Evolutionary conservation across 2,888 invertebrate species (phyloP), one percentile per base, ranked within the genome.

Genomic region (Tachina fera): DNA sequence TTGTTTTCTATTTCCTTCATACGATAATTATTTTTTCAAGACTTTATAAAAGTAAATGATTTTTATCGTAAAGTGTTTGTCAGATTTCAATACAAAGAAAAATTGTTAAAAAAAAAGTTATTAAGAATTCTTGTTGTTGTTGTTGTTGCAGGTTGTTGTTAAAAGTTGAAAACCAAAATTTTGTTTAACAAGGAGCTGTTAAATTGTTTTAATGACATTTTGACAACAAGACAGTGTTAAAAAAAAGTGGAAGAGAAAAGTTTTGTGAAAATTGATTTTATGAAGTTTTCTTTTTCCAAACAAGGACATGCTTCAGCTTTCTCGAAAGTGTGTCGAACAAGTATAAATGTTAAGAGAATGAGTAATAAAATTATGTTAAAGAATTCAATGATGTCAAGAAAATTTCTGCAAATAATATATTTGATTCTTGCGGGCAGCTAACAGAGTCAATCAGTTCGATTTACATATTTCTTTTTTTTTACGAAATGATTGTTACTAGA

Each of bases 191-290:
- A 61, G 47, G 47, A 74, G 19, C 49, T 49, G 16, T 2, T 31
- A 49, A 71, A 61, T 74, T 51, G 68, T 61, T 74, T 72, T 47
- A 49, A 60, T 60, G n/a, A 16, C 14, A 19, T 70, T 71, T 71
- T 61, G 19, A 1, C 39, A 74, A n/a, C 19, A n/a, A 11, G 10
- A 74, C n/a, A 22, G 6, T 51, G 51, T 49, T 49, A 22, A n/a
- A 16, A 60, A n/a, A 70, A 41, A 14, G 31, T 43, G 16, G 9
- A 61, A 16, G 31, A 72, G 31, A 31, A 31, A 31, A 31, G 31
- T 31, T 31, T 31, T 31, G 6, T 31, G 31, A 31, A 61, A 74
- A 74, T 60, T 45, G 47, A 45, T 39, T 39, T 72, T 16, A 16
- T 5, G 4, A 14, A 47, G 9, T n/a, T 31, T 14, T 53, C n/a